Conservation (phyloP, 2,888 invertebrate genomes). For the Scaptomyza reducta region DNA sequence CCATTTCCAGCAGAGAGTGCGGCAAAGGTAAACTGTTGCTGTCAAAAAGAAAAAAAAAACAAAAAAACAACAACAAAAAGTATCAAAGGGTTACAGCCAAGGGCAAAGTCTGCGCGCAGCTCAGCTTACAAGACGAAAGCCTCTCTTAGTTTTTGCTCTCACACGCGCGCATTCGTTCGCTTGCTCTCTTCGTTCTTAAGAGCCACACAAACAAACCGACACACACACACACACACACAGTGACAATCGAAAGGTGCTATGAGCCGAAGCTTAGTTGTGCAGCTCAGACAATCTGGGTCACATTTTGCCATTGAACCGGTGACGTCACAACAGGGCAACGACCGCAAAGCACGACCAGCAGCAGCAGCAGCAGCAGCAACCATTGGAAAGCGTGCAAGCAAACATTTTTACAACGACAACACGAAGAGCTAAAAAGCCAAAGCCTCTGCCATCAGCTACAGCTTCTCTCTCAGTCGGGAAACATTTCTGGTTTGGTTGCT, state of each 20-base stretch:
- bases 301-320: slow-evolving; percentile 85
- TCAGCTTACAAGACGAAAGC: slow-evolving; percentile 32
- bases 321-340: slow-evolving; percentile 84
- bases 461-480: slow-evolving; percentile 57
- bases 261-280: slow-evolving; percentile 75
- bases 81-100: slow-evolving; percentile 65
- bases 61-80: slow-evolving; percentile 9
- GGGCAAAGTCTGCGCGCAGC: slow-evolving; percentile 49
- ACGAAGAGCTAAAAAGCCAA: slow-evolving; percentile 52
- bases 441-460: slow-evolving; percentile 30
- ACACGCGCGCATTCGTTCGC: slow-evolving; percentile 7
- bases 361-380: slow-evolving; percentile 55
- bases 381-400: slow-evolving; percentile 79
- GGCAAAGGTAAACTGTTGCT: slow-evolving; percentile 24
- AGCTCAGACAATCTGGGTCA: slow-evolving; percentile 85
- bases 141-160: slow-evolving; percentile 36
- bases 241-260: slow-evolving; percentile 44
- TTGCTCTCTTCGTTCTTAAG: slow-evolving; percentile 67
- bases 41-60: slow-evolving; percentile 18
- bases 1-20: slow-evolving; percentile 53
- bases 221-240: slow-evolving; percentile 20
- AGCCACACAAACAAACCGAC: slow-evolving; percentile 36
- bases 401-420: slow-evolving; percentile 77
- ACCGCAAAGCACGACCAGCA: slow-evolving; percentile 81
- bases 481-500: slow-evolving; percentile 77